Evolutionary conservation across 2,113 vertebrate species (phyloP).

Genomic region (Rissa tridactyla): DNA sequence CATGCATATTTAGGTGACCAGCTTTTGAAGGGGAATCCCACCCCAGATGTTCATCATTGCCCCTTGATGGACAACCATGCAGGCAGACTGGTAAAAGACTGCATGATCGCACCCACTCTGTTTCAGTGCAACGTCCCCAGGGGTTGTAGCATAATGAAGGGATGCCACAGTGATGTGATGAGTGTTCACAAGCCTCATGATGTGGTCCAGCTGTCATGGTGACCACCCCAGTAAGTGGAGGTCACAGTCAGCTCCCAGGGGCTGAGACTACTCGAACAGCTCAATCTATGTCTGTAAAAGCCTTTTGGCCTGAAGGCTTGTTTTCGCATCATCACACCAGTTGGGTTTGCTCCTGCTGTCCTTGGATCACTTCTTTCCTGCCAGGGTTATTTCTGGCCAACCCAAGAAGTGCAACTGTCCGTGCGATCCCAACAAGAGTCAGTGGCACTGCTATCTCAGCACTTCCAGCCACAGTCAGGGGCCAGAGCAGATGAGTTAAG

Average conservation of each 20-base stretch:
- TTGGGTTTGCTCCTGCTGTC: background rate
- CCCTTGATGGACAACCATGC: background rate
- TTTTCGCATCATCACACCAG: background rate
- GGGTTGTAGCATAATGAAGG: background rate
- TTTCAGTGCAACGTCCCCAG: rapidly evolving
- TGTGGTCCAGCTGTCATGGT: background rate
- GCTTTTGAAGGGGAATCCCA: background rate
- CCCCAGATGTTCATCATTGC: background rate
- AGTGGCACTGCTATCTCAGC: background rate
- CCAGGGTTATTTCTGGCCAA: background rate
- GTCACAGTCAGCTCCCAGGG: background rate
- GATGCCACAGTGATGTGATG: background rate
- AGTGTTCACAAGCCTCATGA: rapidly evolving
- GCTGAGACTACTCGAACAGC: background rate
- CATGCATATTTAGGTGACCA: background rate
- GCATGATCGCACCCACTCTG: rapidly evolving
- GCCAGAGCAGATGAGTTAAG: background rate
- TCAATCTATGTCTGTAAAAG: background rate
- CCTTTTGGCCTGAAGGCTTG: background rate
- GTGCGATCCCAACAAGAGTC: background rate
- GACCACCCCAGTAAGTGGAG: background rate
- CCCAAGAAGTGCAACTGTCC: background rate
- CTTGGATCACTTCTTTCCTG: background rate
- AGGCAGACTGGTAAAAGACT: background rate
- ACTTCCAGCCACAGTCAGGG: background rate